These are phyloP conservation scores for Muscicapa striata DNA, from an alignment of 2,797 vertebrate species.

Conservation along the genomic window DNA sequence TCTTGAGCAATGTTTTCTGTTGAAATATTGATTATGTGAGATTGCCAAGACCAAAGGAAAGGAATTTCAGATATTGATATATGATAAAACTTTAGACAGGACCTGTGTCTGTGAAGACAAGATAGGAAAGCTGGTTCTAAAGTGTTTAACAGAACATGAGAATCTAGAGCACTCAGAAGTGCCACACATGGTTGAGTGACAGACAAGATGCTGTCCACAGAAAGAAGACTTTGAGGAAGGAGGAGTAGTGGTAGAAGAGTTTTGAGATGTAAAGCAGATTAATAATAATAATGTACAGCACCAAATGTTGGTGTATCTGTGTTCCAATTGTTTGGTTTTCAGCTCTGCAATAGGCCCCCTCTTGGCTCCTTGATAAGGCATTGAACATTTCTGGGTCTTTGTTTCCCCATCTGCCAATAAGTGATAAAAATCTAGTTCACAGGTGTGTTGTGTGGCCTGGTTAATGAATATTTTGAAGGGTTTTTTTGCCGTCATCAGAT, in stretches of 20 bases:
- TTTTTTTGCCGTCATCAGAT: neutral
- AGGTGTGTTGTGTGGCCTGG: conserved; percentile 22
- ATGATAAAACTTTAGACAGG: neutral
- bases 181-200: neutral
- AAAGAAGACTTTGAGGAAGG: neutral
- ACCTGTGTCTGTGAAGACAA: neutral
- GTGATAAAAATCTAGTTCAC: conserved; percentile 40
- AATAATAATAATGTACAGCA: neutral
- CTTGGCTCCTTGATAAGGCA: conserved; percentile 2
- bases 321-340: conserved; percentile 21
- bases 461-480: conserved; percentile 46
- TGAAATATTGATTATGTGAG: neutral
- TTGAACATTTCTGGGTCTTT: conserved; percentile 35
- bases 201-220: neutral
- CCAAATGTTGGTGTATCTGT: conserved; percentile 19
- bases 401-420: conserved; percentile 54
- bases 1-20: neutral
- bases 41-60: neutral
- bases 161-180: neutral
- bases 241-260: neutral
- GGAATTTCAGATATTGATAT: neutral
- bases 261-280: neutral
- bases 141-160: neutral
- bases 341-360: neutral
- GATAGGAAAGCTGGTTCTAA: neutral